Conservation (phyloP, 2,888 invertebrate species). For the Galeopsomyia nigrocyanea region DNA sequence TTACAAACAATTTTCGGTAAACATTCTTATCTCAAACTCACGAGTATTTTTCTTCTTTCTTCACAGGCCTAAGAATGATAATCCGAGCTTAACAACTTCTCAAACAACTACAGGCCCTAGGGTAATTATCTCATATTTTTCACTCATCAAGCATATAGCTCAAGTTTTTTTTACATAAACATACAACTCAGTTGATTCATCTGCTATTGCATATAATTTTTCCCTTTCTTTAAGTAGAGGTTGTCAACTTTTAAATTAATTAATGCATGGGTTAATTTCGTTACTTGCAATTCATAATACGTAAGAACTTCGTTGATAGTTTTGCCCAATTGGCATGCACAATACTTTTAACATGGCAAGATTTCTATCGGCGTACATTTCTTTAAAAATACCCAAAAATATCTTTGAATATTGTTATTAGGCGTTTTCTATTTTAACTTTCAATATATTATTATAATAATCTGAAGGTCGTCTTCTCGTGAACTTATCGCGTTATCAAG, state of each 20-base stretch:
- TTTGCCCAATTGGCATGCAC: conserved; percentile 8
- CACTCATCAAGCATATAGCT: not conserved
- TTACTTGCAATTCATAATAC: too few species aligned
- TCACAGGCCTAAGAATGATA: conserved; percentile 31
- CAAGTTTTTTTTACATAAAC: not conserved
- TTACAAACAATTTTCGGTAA: conserved; percentile 1
- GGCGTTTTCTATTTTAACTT: too few species aligned
- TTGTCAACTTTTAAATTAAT: not conserved
- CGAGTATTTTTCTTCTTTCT: conserved; percentile 11
- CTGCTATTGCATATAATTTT: not conserved
- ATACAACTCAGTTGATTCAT: not conserved
- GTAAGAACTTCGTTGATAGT: not conserved
- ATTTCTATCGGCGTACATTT: not conserved
- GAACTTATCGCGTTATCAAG: too few species aligned
- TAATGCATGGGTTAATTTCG: not conserved
- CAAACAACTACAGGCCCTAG: conserved; percentile 7
- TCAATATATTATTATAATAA: too few species aligned
- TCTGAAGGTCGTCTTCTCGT: too few species aligned
- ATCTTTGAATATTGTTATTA: too few species aligned
- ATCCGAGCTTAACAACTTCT: not conserved
- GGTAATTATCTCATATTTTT: conserved; percentile 13
- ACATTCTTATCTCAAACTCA: not conserved
- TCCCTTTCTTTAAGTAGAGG: too few species aligned
- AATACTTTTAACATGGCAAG: conserved; percentile 25
- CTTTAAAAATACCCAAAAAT: too few species aligned